These are phyloP conservation scores for Gambelia wislizenii DNA, from an alignment of 2,797 vertebrate species.

Conservation along the genomic window DNA sequence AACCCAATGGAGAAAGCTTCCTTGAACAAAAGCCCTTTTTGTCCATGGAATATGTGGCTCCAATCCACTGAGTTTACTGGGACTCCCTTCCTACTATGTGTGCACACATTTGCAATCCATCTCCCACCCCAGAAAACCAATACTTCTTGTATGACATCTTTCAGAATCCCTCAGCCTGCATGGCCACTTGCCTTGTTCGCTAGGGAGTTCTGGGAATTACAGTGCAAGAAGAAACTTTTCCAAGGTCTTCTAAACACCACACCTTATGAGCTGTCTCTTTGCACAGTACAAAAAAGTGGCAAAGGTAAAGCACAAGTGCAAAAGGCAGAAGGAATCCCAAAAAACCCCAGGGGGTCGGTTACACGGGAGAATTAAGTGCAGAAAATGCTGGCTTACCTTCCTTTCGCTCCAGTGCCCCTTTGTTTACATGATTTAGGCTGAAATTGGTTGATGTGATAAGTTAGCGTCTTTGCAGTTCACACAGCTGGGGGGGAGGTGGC, in stretches of 20 bases:
- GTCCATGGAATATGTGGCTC: background rate
- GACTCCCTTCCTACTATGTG: background rate
- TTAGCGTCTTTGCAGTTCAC: too few relatives aligned
- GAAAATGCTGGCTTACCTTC: too few relatives aligned
- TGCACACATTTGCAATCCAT: background rate
- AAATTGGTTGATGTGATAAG: too few relatives aligned
- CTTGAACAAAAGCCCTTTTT: background rate
- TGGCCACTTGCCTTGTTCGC: background rate
- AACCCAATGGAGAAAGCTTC: background rate
- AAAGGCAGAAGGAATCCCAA: conserved; percentile 19
- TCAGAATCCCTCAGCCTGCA: too few relatives aligned
- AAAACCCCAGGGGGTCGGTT: too few relatives aligned
- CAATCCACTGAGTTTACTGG: background rate
- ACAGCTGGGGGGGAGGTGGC: too few relatives aligned
- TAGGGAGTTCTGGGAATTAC: background rate
- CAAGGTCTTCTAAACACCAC: background rate
- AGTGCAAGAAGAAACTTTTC: background rate
- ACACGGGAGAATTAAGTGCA: too few relatives aligned
- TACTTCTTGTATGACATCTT: background rate
- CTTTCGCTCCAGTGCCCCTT: too few relatives aligned
- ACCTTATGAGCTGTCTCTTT: conserved; percentile 10
- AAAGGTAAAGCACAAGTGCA: background rate
- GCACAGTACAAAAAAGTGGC: conserved; percentile 1
- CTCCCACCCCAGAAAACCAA: too few relatives aligned
- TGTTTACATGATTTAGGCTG: too few relatives aligned